Percentiles rank a stretch among this genome's conserved stretches.
phyloP scores from a whole-genome alignment of 2,888 invertebrate species.

The Pandemis cinnamomeana region DNA sequence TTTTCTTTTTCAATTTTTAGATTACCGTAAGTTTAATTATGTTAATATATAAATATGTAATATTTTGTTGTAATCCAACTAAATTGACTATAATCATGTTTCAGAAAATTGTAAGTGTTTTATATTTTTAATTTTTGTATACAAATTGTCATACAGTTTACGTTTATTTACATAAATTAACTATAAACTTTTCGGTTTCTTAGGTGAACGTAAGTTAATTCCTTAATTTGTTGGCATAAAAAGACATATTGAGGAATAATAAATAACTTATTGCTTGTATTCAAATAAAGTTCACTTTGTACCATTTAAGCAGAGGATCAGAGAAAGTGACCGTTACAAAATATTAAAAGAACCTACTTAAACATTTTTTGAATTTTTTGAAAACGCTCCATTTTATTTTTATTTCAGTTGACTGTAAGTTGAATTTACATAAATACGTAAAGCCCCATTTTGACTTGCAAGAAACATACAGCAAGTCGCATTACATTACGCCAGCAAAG shows the following conservation, averaged over 20 bases:
- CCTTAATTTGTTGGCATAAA: background rate
- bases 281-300: too few species aligned
- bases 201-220: slow-evolving; percentile 4
- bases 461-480: too few species aligned
- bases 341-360: too few species aligned
- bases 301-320: too few species aligned
- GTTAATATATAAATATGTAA: background rate
- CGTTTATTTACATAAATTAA: too few species aligned
- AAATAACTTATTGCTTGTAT: too few species aligned
- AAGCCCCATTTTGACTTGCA: too few species aligned
- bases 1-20: slow-evolving; percentile 1
- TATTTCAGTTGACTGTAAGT: background rate
- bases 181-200: background rate
- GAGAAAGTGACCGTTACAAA: too few species aligned
- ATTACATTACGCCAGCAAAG: background rate
- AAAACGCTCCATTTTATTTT: background rate
- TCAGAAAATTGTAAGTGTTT: slow-evolving; percentile 9
- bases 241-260: too few species aligned
- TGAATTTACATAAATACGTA: background rate
- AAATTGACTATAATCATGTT: background rate
- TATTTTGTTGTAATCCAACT: background rate
- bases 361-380: background rate
- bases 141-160: too few species aligned
- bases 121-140: too few species aligned
- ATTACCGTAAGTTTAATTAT: background rate